Evolutionary conservation across 2,797 vertebrate species (phyloP).

Genomic region (Poecilia velifera): DNA sequence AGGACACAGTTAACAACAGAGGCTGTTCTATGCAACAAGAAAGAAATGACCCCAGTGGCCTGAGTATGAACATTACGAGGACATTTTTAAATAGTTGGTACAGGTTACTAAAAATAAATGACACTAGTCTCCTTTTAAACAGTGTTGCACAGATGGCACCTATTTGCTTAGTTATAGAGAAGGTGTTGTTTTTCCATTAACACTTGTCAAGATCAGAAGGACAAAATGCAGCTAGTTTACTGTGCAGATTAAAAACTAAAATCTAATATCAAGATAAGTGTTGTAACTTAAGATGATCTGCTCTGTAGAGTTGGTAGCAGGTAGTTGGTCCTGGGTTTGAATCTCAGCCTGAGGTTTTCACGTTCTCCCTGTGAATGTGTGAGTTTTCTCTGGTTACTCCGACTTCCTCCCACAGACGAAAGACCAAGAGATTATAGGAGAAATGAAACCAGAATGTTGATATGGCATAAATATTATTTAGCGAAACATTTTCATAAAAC

Average conservation of each 20-base stretch:
- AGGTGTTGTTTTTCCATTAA: constrained; percentile 65
- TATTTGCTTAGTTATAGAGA: constrained; percentile 61
- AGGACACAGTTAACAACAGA: constrained; percentile 51
- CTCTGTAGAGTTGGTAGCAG: neutral
- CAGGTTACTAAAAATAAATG: constrained; percentile 76
- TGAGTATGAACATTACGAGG: constrained; percentile 55
- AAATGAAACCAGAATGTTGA: neutral
- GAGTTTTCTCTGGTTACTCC: neutral
- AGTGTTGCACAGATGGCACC: constrained; percentile 70
- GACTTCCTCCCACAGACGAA: neutral
- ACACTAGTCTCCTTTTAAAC: constrained; percentile 67
- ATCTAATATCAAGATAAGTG: neutral
- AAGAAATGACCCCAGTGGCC: constrained; percentile 47
- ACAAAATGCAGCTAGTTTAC: neutral
- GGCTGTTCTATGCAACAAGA: constrained; percentile 38
- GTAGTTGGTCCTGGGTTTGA: neutral
- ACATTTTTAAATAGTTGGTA: constrained; percentile 69
- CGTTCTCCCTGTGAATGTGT: neutral
- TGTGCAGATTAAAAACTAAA: neutral
- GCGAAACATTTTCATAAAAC: neutral
- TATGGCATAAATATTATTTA: neutral
- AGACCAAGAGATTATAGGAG: neutral
- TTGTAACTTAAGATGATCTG: neutral
- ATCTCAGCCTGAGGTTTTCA: neutral
- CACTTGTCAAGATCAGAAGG: constrained; percentile 47